These are phyloP conservation scores for Amyelois transitella DNA, from an alignment of 1,140 invertebrate species.

Conservation along the genomic window DNA sequence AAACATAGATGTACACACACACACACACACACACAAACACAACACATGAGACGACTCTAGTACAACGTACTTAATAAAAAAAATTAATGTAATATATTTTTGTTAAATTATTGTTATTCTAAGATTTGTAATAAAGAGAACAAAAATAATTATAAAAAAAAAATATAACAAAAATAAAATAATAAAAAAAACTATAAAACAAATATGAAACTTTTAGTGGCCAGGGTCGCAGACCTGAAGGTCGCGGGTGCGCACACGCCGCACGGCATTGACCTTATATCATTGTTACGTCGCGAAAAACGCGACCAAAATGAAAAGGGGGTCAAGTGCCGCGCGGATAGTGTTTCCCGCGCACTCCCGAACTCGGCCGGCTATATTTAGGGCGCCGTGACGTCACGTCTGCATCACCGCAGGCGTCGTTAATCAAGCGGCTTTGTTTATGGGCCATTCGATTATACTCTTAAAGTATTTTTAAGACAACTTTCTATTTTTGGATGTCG, in stretches of 20 bases:
- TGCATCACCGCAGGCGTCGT: slow-evolving; percentile 46
- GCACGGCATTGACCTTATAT: slow-evolving; percentile 60
- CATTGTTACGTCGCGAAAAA: slow-evolving; percentile 40
- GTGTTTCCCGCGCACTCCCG: slow-evolving; percentile 42
- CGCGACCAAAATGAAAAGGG: slow-evolving; percentile 36
- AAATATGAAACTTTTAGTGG: slow-evolving; percentile 4
- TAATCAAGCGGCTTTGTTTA: slow-evolving; percentile 56
- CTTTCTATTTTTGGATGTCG: slow-evolving; percentile 23
- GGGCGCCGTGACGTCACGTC: slow-evolving; percentile 46
- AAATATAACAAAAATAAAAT: slow-evolving; percentile 50
- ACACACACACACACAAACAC: slow-evolving; percentile 32
- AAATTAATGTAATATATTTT: slow-evolving; percentile 70
- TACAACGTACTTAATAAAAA: slow-evolving; percentile 54
- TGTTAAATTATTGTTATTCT: slow-evolving; percentile 68
- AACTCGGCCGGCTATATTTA: slow-evolving; percentile 35
- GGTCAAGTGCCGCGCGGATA: slow-evolving; percentile 61
- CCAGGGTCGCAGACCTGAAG: slow-evolving; percentile 25
- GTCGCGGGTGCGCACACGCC: slow-evolving; percentile 40
- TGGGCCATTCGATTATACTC: slow-evolving; percentile 45
- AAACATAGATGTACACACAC: slow-evolving; percentile 44
- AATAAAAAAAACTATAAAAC: slow-evolving; percentile 34
- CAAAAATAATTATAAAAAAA: slow-evolving; percentile 62
- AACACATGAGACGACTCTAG: slow-evolving; percentile 26
- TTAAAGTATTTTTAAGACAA: slow-evolving; percentile 36
- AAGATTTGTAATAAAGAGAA: slow-evolving; percentile 71